Base-by-base conservation (phyloP, 2,113 vertebrate genomes). In the Coryphaenoides rupestris region DNA sequence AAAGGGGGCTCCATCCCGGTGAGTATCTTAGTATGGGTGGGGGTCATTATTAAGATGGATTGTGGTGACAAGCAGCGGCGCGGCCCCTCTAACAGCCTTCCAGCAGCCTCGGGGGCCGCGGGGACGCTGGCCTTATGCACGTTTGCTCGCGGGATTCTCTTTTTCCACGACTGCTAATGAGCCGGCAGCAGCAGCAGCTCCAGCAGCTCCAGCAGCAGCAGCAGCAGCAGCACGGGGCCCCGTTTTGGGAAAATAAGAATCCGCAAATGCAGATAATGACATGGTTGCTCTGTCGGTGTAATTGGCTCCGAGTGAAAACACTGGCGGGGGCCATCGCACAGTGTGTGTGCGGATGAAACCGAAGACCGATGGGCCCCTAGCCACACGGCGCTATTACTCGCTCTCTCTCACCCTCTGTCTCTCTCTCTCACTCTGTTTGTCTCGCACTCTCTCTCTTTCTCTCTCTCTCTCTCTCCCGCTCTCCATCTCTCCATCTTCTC, bases 11-110 rank as follows among this genome's bases (percentile, higher is more conserved):
- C 79, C 66, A 68, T 77, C 68, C 69, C 62, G 58, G 69, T 72
- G 73, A 82, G 68, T 68, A 78, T 82, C 77, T n/a, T n/a, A n/a
- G 81, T 78, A 78, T 79, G 70, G 77, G 78, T 85, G 75, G 72
- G 70, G 82, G 78, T 83, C 80, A 89, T 88, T 89, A 88, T 77
- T 69, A 75, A 83, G 86, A 87, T 73, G 76, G 78, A 84, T 85
- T 82, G 80, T 77, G 80, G 82, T 86, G 82, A 86, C 80, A 84
- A 87, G 86, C 79, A 76, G 70, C 76, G 68, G 72, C 79, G 77
- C 79, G 71, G 78, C 81, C 63, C n/a, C n/a, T n/a, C n/a, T n/a
- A n/a, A n/a, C n/a, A 62, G 80, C 86, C 74, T 70, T 46, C 9
- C 52, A 82, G 83, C 73, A 73, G 76, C 84, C 79, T 84, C n/a